Evolutionary conservation across 2,888 invertebrate species (phyloP), one percentile per base, ranked within the genome.

Genomic region (Silvanus unidentatus): DNA sequence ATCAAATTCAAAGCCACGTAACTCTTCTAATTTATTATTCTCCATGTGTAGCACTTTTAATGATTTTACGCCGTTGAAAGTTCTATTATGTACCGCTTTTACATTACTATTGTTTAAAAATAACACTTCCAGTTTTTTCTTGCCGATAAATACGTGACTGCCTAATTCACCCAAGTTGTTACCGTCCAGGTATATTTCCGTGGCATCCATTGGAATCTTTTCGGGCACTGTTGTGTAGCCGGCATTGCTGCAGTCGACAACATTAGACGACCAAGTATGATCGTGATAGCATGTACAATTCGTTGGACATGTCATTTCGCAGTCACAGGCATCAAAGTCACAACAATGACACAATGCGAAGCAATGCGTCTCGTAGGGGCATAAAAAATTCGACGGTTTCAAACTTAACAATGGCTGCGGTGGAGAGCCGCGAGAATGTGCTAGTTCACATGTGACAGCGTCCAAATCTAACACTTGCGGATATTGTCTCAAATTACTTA

Each of bases 261-360:
- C 85, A 75, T 89, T 89, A 65, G 86, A 84, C 59, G 82, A 80
- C 87, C 89, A 90, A 59, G 84, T 82, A 71, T 86, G 83, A 75
- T 91, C 90, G 75, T 88, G 88, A 77, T 84, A 91, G 70, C 91
- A 92, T 55, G 84, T 82, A 72, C 91, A 92, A 69, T 84, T 85
- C 69, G 81, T 80, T 54, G 91, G 91, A 70, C 91, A 92, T 59
- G 86, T 87, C 86, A 89, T 90, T 77, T 89, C 86, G 73, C 91
- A 91, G 74, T 92, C 91, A 74, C 91, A 92, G 52, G 88, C 88
- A 71, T 88, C 88, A 75, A 86, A 91, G 68, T 89, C 88, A 74
- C 91, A 92, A 74, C 91, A 92, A 72, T 88, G 87, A 71, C 92
- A 91, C 51, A 88, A 73, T 44, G 88, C 82, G 72, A 88, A 89